Conservation (phyloP, 2,113 vertebrate genomes). For the Penelope pileata region DNA sequence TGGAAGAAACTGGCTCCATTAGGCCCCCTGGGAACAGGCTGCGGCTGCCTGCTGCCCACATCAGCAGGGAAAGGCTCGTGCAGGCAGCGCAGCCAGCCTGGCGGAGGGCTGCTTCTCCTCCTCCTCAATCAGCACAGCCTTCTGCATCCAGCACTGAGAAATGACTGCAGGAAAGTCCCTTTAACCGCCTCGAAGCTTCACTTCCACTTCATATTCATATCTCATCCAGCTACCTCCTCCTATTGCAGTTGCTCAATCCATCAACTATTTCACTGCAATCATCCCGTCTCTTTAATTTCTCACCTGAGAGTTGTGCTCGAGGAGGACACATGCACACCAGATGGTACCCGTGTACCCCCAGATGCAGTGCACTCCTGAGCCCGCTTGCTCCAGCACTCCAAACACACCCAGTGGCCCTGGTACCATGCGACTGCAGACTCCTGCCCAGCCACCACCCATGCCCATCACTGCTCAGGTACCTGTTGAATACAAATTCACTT, state of each 20-base stretch:
- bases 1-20: not conserved
- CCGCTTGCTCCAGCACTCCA: not conserved
- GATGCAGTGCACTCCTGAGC: not conserved
- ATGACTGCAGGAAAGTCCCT: not conserved
- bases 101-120: not conserved
- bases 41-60: not conserved
- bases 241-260: constrained; percentile 11
- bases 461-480: not conserved
- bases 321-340: not conserved
- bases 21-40: not conserved
- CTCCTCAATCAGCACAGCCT: not conserved
- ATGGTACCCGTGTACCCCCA: fast-evolving
- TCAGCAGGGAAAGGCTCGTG: not conserved
- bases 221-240: not conserved
- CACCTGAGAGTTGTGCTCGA: not conserved
- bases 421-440: not conserved
- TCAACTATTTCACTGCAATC: not conserved
- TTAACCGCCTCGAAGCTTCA: constrained; percentile 4
- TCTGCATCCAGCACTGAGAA: not conserved
- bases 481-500: not conserved
- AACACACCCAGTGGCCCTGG: not conserved
- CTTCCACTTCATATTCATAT: constrained; percentile 13
- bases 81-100: not conserved
- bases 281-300: not conserved
- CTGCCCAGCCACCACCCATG: not conserved